Evolutionary conservation across 1,140 invertebrate genomes (phyloP).

Genomic region (Drosophila arawakana): DNA sequence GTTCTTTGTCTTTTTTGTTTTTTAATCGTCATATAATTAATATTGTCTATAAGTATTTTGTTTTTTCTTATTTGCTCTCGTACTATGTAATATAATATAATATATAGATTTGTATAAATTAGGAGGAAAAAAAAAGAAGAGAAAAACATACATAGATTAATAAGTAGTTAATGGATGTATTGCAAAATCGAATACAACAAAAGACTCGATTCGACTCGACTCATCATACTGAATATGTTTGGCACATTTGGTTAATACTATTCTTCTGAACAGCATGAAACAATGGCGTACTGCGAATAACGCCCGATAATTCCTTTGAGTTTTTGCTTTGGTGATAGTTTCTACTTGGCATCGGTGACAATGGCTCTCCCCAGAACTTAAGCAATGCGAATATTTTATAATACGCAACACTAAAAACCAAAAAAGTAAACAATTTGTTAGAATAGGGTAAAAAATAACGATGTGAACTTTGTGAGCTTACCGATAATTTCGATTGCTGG

Average conservation of each 20-base stretch:
- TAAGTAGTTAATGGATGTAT: slow-evolving; percentile 56
- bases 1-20: background rate
- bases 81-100: slow-evolving; percentile 27
- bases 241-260: slow-evolving; percentile 83
- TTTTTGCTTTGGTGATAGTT: slow-evolving; percentile 83
- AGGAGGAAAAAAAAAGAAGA: slow-evolving; percentile 29
- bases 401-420: slow-evolving; percentile 70
- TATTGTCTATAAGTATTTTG: slow-evolving; percentile 45
- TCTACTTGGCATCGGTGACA: slow-evolving; percentile 82
- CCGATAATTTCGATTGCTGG: slow-evolving; percentile 92
- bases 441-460: background rate
- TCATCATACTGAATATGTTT: slow-evolving; percentile 82
- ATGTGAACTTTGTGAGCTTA: slow-evolving; percentile 21
- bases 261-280: slow-evolving; percentile 78
- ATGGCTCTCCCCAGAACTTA: slow-evolving; percentile 82
- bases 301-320: slow-evolving; percentile 79
- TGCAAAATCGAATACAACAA: slow-evolving; percentile 61
- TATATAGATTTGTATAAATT: slow-evolving; percentile 50
- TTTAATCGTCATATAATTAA: slow-evolving; percentile 14
- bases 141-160: slow-evolving; percentile 42
- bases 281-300: slow-evolving; percentile 78
- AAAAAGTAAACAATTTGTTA: background rate
- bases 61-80: slow-evolving; percentile 34
- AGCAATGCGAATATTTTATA: slow-evolving; percentile 76
- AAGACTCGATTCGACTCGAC: slow-evolving; percentile 53